phyloP scores from a whole-genome alignment of 2,888 invertebrate species.

The Lycophotia porphyrea region DNA sequence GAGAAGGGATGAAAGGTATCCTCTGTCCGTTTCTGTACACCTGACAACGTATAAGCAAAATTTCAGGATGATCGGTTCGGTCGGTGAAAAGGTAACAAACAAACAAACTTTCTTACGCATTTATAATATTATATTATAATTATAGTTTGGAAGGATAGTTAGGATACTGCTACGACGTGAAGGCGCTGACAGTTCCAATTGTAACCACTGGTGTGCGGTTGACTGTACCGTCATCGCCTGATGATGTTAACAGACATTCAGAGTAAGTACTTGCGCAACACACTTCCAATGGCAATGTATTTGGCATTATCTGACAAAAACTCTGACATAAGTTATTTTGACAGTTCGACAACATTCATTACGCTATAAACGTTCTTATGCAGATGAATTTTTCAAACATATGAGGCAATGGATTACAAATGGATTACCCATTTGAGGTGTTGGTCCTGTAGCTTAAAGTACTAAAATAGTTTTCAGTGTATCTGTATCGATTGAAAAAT shows the following conservation, averaged over 20 bases:
- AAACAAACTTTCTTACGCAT: too few species aligned
- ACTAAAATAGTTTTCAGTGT: background rate
- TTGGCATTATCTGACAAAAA: too few species aligned
- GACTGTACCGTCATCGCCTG: background rate
- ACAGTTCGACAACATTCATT: background rate
- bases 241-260: too few species aligned
- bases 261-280: background rate
- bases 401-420: background rate
- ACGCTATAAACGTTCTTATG: background rate
- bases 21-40: too few species aligned
- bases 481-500: background rate
- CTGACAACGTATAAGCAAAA: too few species aligned
- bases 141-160: too few species aligned
- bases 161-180: constrained; percentile 6
- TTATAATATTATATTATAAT: too few species aligned
- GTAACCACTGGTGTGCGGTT: background rate
- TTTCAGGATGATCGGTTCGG: too few species aligned
- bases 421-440: background rate
- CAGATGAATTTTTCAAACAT: background rate
- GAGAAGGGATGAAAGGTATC: too few species aligned
- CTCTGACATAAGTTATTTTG: background rate
- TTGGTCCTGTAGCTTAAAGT: background rate
- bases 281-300: background rate
- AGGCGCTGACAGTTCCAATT: background rate
- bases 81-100: too few species aligned